Evolutionary conservation across 2,888 invertebrate species (phyloP), one percentile per base, ranked within the genome.

Genomic region (Ormyrus rosae): DNA sequence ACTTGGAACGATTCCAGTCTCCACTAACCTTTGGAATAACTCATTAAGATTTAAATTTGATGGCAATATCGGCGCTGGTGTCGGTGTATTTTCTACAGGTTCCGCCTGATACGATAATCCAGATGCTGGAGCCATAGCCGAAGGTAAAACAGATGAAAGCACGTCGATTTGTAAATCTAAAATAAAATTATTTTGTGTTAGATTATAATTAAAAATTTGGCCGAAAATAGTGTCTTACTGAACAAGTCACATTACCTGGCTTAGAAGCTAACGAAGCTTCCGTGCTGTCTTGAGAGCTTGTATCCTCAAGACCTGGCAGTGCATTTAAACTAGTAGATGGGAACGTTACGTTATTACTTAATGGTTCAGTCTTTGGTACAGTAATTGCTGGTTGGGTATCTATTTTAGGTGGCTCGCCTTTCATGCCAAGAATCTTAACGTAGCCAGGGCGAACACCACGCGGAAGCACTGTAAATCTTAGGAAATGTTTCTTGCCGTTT

Each of bases 1-100:
- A 71, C 86, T 88, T 5, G 92, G 93, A 60, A 96, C 94, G 68
- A 96, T 94, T 13, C 96, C 98, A 3, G 96, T 95, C 0, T 96
- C 96, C 0, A 98, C 94, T 6, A 98, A 91, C 89, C 96, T 96
- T 82, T 96, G 95, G 88, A 97, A 96, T 46, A 98, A 91, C 84
- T 96, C 96, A 82, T 93, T 95, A 45, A 98, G 95, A 86, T 97
- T 96, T 4, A 95, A 95, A 86, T 97, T 96, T 4, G 95, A 89
- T 19, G 90, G 87, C 65, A 88, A 81, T 34, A 91, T 88, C 0
- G 91, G 90, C 0, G 86, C 80, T 9, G 85, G 75, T 0, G 76
- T 34, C 80, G 13, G 85, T 72, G 72, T 60, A 64, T 78, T 76
- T 73, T 80, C 76, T 5, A 61, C 56, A 0, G 81, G 78, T 50